These are phyloP conservation scores for Saguinus imperator DNA, from an alignment of 2,113 vertebrate genomes.

Conservation along the genomic window DNA sequence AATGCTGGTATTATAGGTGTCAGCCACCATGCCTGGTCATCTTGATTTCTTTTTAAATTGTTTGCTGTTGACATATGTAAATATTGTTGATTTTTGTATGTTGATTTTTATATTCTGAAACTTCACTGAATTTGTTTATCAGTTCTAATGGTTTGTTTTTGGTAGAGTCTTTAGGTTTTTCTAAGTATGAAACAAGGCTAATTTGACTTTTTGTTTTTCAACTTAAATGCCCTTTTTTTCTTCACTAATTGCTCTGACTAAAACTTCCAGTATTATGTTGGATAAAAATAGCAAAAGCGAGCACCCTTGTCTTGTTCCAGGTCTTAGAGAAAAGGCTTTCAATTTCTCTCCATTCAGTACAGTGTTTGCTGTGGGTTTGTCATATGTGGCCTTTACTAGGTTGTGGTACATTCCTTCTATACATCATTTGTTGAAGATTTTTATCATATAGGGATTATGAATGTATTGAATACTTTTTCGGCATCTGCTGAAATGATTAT, in stretches of 20 bases:
- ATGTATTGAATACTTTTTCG: background rate
- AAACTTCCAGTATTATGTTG: background rate
- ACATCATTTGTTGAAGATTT: background rate
- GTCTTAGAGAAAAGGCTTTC: background rate
- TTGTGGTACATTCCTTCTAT: background rate
- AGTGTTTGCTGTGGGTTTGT: background rate
- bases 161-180: background rate
- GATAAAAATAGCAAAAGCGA: background rate
- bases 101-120: background rate
- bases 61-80: background rate
- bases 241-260: background rate
- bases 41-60: background rate
- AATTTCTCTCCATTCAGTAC: background rate
- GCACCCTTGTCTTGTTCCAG: background rate
- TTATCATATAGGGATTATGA: background rate
- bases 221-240: background rate
- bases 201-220: background rate
- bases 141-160: background rate
- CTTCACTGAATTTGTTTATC: background rate
- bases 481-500: background rate
- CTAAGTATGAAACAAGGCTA: background rate
- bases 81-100: background rate
- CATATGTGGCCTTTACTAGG: background rate
- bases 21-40: too few relatives aligned
- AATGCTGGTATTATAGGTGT: too few relatives aligned